Evolutionary conservation across 2,113 vertebrate genomes (phyloP).

Genomic region (Penelope pileata): DNA sequence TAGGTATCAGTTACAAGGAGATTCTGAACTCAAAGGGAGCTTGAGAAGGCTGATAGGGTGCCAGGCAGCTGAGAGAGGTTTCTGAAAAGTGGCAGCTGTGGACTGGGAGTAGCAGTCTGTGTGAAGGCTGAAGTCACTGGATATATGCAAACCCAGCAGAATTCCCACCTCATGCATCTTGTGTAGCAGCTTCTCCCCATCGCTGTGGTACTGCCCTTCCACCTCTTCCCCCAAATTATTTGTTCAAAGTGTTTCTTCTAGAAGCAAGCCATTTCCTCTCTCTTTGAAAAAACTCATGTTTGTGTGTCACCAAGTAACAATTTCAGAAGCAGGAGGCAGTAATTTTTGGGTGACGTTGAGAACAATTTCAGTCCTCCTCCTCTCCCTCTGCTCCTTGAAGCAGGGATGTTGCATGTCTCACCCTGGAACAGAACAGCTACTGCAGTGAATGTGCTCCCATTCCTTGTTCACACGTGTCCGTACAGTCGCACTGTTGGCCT

Average conservation of each 20-base stretch:
- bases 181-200: not conserved
- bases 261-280: not conserved
- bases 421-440: not conserved
- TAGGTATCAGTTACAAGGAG: not conserved
- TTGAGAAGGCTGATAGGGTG: not conserved
- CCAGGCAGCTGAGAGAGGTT: not conserved
- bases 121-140: not conserved
- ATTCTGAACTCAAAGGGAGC: not conserved
- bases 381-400: not conserved
- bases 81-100: not conserved
- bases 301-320: not conserved
- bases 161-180: not conserved
- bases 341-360: not conserved
- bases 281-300: not conserved
- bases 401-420: not conserved
- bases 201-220: not conserved
- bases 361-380: not conserved
- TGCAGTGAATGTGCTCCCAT: not conserved
- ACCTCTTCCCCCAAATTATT: not conserved
- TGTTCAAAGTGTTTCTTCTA: not conserved
- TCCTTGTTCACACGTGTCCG: not conserved
- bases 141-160: not conserved
- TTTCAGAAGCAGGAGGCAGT: not conserved
- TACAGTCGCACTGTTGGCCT: not conserved
- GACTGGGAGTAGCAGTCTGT: not conserved